Conservation (phyloP, 2,113 vertebrate species). For the Agapornis roseicollis region DNA sequence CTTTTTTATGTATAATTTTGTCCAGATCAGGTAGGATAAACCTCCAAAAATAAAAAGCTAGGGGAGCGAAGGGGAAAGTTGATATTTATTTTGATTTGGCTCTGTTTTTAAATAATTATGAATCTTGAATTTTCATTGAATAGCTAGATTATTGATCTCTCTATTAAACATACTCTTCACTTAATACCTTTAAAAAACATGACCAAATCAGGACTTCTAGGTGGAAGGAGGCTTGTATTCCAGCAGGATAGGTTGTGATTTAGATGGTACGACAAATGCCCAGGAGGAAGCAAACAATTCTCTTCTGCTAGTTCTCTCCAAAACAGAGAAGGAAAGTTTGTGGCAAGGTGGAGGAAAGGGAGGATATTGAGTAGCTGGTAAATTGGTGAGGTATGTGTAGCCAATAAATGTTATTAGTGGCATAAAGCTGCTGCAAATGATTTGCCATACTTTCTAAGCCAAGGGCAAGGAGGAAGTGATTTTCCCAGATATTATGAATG, state of each 20-base stretch:
- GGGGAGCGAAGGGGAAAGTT: background rate
- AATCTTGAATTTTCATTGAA: background rate
- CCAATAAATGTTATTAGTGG: background rate
- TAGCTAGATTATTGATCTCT: background rate
- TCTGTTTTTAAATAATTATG: background rate
- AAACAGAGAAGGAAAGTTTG: background rate
- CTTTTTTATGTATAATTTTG: background rate
- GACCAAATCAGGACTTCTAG: fast-evolving
- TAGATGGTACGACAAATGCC: background rate
- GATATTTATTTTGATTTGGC: background rate
- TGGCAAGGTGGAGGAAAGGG: background rate
- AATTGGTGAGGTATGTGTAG: fast-evolving
- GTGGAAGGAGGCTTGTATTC: background rate
- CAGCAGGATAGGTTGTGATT: background rate
- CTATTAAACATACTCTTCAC: background rate
- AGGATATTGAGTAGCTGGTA: background rate
- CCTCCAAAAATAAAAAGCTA: background rate
- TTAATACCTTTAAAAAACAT: background rate
- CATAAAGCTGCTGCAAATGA: background rate
- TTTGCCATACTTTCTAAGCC: background rate
- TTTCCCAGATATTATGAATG: background rate
- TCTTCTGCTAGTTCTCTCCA: background rate
- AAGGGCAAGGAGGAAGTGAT: background rate
- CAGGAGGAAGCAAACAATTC: background rate
- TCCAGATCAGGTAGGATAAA: background rate